Evolutionary conservation across 2,888 invertebrate genomes (phyloP).

Genomic region (Apamea anceps): DNA sequence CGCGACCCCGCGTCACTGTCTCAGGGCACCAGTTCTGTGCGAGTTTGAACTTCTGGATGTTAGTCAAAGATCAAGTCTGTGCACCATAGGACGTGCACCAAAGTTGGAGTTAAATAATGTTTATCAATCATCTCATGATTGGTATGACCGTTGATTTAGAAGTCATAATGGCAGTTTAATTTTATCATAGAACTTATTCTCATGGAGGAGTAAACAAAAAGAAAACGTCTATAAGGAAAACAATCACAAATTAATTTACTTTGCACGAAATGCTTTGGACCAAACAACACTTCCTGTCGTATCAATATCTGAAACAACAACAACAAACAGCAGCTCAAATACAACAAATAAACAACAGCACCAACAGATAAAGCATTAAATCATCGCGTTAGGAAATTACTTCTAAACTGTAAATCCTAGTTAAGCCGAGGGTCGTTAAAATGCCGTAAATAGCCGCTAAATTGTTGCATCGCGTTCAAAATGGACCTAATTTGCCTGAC

Average conservation of each 20-base stretch:
- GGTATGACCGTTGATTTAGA: neutral
- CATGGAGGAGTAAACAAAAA: neutral
- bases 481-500: constrained; percentile 63
- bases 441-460: constrained; percentile 67
- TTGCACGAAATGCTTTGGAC: too few relatives aligned
- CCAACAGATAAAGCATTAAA: constrained; percentile 50
- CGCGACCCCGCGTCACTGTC: neutral
- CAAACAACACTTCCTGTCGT: neutral
- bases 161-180: neutral
- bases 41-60: neutral
- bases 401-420: constrained; percentile 58
- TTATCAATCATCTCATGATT: neutral
- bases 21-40: neutral
- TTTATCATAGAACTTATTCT: neutral
- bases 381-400: constrained; percentile 58
- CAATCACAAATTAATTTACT: neutral
- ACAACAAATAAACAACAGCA: constrained; percentile 16
- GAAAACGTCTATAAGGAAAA: neutral
- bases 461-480: constrained; percentile 69
- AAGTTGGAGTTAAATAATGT: neutral
- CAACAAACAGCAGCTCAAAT: neutral
- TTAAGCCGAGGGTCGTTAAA: constrained; percentile 65
- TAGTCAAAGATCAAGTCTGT: neutral
- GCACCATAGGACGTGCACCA: neutral
- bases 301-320: neutral